Percentiles rank a stretch among this genome's conserved stretches.
Evolutionary conservation across 2,888 invertebrate species (phyloP).

Genomic region (Scaptomyza polygonia): DNA sequence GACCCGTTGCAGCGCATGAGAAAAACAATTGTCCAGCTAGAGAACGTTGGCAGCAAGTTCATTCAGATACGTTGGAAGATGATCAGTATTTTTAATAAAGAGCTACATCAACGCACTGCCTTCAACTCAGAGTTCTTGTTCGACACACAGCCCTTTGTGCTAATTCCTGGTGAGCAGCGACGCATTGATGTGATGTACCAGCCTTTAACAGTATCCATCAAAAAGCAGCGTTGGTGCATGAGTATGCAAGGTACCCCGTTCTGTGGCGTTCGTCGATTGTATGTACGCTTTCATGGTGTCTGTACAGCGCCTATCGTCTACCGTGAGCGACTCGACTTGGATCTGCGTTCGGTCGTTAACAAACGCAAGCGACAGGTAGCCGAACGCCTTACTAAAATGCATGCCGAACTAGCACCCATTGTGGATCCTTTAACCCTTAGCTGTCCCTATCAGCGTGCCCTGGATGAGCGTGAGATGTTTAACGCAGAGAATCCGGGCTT

Average conservation of each 20-base stretch:
- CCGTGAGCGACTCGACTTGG: conserved; percentile 42
- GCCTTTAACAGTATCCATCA: conserved; percentile 64
- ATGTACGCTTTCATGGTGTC: conserved; percentile 58
- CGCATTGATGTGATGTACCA: conserved; percentile 63
- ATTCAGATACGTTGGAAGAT: conserved; percentile 48
- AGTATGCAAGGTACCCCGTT: conserved; percentile 51
- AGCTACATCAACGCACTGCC: conserved; percentile 14
- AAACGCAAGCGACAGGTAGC: conserved; percentile 39
- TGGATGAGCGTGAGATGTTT: conserved; percentile 69
- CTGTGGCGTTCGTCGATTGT: conserved; percentile 54
- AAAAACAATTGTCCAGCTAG: conserved; percentile 61
- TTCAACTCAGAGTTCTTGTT: conserved; percentile 68
- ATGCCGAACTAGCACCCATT: conserved; percentile 51
- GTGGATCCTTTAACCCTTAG: conserved; percentile 21
- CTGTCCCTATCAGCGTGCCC: conserved; percentile 56
- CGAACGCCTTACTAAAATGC: conserved; percentile 27
- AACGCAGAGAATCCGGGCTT: conserved; percentile 50
- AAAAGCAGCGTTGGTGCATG: conserved; percentile 68
- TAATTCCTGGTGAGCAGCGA: conserved; percentile 48
- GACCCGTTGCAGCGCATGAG: conserved; percentile 60
- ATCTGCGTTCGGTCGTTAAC: conserved; percentile 40
- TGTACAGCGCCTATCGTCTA: conserved; percentile 57
- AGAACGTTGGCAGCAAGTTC: conserved; percentile 67
- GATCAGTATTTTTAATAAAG: neutral
- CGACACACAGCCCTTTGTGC: conserved; percentile 56